These are phyloP conservation scores for Labeo calbasu DNA, from an alignment of 2,797 vertebrate species.

Conservation along the genomic window DNA sequence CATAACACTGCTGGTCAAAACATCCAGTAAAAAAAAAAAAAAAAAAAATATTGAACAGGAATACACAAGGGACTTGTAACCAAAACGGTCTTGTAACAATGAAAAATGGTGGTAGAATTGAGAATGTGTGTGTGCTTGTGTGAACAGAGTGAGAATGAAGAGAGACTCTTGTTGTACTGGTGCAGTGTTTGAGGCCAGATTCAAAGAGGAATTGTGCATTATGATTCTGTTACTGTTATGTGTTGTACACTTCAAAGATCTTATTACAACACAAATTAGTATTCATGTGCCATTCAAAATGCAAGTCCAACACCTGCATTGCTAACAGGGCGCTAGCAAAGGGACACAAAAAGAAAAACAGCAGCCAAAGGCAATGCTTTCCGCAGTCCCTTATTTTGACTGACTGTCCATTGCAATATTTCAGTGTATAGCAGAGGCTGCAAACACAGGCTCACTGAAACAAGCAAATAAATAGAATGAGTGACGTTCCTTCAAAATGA, in stretches of 20 bases:
- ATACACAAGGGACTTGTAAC: conserved; percentile 59
- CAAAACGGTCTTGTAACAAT: conserved; percentile 58
- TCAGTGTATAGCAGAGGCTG: neutral
- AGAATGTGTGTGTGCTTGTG: neutral
- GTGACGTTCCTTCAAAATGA: neutral
- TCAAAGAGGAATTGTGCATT: conserved; percentile 81
- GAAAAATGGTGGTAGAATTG: conserved; percentile 21
- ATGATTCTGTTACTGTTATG: conserved; percentile 75
- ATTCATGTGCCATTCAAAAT: conserved; percentile 82
- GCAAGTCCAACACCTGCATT: conserved; percentile 78
- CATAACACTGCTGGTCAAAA: conserved; percentile 70
- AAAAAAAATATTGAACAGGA: conserved; percentile 69
- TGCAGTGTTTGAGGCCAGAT: conserved; percentile 64
- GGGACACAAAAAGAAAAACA: conserved; percentile 68
- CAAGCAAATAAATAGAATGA: neutral
- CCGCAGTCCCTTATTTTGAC: conserved; percentile 61
- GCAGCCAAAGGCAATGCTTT: conserved; percentile 61
- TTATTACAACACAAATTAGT: conserved; percentile 81
- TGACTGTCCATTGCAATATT: conserved; percentile 19
- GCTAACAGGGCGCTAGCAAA: conserved; percentile 69
- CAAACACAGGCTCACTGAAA: neutral
- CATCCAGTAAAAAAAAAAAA: conserved; percentile 67
- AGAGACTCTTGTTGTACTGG: conserved; percentile 5
- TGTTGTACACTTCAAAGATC: conserved; percentile 82
- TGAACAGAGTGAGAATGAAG: conserved; percentile 58